Base-by-base conservation (phyloP, 2,797 vertebrate genomes). In the Epinephelus awoara region DNA sequence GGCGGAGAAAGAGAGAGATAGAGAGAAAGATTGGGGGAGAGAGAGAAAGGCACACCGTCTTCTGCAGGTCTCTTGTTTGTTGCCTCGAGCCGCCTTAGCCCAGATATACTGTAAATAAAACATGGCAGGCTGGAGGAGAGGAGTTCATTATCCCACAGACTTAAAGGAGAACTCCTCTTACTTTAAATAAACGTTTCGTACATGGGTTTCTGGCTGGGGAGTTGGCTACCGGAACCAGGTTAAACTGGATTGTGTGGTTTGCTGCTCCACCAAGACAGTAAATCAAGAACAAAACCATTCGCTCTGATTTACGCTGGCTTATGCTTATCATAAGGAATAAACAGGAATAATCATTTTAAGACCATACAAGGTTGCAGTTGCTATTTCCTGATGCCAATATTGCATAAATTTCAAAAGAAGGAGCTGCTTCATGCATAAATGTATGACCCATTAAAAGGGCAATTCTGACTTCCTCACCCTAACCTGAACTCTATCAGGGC, bases 21-120 rank as follows among this genome's bases (percentile, higher is more conserved):
- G 76, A 58, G 62, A 61, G 76, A 64, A 38, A 58, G 72, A 79
- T 47, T 52, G 59, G 59, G 47, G 61, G 63, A 52, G 68, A 61
- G 73, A 67, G 85, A 54, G 79, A 58, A n/a, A 80, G 58, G 75
- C 73, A 25, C 84, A 68, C 59, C 54, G 62, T 86, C 72, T 88
- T 85, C 75, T 86, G 82, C 75, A 83, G 90, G 90, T 85, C 83
- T 85, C 85, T 82, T 80, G 88, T 88, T 92, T 93, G 88, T 84
- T 83, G 92, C 91, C 89, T 90, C 75, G 82, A 89, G 87, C 91
- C 12, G 72, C 82, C 74, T 71, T 82, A 90, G 90, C 91, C 90
- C 85, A 92, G 89, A 91, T 93, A 87, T 89, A 85, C 89, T 91
- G 92, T 93, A 93, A 94, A 94, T 93, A 93, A 91, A 93, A 89